phyloP scores from a whole-genome alignment of 2,113 vertebrate genomes.

The Daboia siamensis region DNA sequence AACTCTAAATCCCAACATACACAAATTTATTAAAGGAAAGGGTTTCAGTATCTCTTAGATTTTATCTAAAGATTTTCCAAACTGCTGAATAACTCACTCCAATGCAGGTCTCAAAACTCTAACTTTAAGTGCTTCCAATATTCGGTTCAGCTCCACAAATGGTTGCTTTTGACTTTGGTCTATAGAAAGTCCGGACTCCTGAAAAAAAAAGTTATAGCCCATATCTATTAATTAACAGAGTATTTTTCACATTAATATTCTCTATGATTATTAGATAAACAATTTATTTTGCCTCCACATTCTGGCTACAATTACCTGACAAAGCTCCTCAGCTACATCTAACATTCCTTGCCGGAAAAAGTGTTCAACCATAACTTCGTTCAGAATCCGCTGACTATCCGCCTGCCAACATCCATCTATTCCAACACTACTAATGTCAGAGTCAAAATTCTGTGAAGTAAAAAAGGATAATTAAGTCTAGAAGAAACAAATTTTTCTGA shows the following conservation, averaged over 20 bases:
- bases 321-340: constrained; percentile 82
- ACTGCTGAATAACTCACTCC: constrained; percentile 71
- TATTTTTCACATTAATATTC: neutral
- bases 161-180: constrained; percentile 84
- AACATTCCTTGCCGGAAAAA: constrained; percentile 84
- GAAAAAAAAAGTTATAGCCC: constrained; percentile 26
- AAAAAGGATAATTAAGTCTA: constrained; percentile 31
- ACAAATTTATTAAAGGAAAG: neutral
- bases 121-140: constrained; percentile 83
- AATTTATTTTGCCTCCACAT: neutral
- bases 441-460: constrained; percentile 78
- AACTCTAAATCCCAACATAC: neutral
- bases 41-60: neutral
- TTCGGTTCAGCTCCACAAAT: constrained; percentile 83
- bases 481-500: neutral
- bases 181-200: constrained; percentile 84
- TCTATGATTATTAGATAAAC: neutral
- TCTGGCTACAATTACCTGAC: constrained; percentile 70
- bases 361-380: constrained; percentile 85
- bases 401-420: constrained; percentile 84
- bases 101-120: constrained; percentile 82
- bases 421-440: constrained; percentile 83
- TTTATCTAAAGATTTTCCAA: constrained; percentile 1
- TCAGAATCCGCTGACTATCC: constrained; percentile 81
- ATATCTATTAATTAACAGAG: constrained; percentile 1